phyloP scores from a whole-genome alignment of 2,113 vertebrate species.

The Romanogobio albipinnatus region DNA sequence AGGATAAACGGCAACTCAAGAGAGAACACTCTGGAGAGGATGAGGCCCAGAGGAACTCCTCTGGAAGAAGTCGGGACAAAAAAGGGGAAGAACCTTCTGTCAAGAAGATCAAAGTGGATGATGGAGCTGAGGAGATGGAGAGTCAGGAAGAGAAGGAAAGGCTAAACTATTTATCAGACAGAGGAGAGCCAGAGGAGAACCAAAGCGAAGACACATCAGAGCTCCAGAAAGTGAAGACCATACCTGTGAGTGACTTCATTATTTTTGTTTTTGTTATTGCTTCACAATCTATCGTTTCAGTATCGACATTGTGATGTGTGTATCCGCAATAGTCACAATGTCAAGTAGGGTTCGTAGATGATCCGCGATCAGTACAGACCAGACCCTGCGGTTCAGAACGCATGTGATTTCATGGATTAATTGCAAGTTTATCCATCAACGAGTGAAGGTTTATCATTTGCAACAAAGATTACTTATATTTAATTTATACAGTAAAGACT shows the following conservation, averaged over 20 bases:
- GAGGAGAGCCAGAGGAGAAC: slow-evolving; percentile 29
- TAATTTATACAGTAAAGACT: too few species aligned
- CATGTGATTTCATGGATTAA: too few species aligned
- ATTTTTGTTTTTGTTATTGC: background rate
- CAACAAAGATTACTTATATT: too few species aligned
- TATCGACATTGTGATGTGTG: too few species aligned
- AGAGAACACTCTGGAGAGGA: slow-evolving; percentile 61
- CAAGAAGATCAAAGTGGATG: slow-evolving; percentile 69
- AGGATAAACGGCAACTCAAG: slow-evolving; percentile 55
- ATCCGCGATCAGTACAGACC: too few species aligned
- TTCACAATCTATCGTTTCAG: too few species aligned
- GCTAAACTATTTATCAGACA: background rate
- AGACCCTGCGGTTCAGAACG: too few species aligned
- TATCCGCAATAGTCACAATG: too few species aligned
- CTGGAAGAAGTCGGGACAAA: slow-evolving; percentile 46
- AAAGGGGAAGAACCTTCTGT: slow-evolving; percentile 65
- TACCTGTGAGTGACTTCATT: slow-evolving; percentile 36
- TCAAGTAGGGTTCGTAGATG: too few species aligned
- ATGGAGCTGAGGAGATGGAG: slow-evolving; percentile 20
- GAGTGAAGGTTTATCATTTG: too few species aligned
- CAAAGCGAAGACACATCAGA: background rate
- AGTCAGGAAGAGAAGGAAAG: background rate
- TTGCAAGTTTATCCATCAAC: too few species aligned
- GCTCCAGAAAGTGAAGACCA: slow-evolving; percentile 22
- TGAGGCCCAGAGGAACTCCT: slow-evolving; percentile 12